Base-by-base conservation (phyloP, 2,797 vertebrate genomes). In the Pitangus sulphuratus region DNA sequence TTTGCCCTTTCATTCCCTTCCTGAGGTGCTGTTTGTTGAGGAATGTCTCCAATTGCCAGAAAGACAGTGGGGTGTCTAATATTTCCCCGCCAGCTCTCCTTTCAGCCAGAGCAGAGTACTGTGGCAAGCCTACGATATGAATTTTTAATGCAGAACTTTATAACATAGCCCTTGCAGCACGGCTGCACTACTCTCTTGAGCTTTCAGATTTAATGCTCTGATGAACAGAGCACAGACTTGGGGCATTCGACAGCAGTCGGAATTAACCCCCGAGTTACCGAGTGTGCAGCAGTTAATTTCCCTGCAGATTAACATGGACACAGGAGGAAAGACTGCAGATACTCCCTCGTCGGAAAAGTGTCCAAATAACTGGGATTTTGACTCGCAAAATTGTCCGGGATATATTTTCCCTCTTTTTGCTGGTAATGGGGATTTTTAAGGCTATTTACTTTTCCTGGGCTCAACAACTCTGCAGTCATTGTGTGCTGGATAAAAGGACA, bases 81-180 rank as follows among this genome's bases (percentile, higher is more conserved):
- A 94, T 98, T 97, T 97, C 97, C 97, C 97, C 84, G 62, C 88
- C 97, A 97, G 98, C 98, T 98, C 98, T 98, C 97, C 94, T 96
- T 97, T 96, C 95, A 97, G 97, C 95, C 98, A 97, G 98, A 97
- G 98, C 98, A 97, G 97, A 98, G 98, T 97, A 96, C 93, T 97
- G 96, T 97, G 97, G 97, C 97, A 81, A 98, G 98, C 98, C 97
- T 98, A 96, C 88, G 62, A 97, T 96, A 98, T 98, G 98, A 98
- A 98, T 98, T 98, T 98, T 98, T 98, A 98, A 98, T 98, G 98
- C 96, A 97, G 95, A 96, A 97, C 98, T 98, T 98, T 98, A 98
- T 97, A 97, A 97, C 97, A 95, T 93, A 89, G 92, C 97, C 98
- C 97, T 97, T 92, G 97, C 97, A 97, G 98, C 97, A 95, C 53